These are phyloP conservation scores for Alloscopus bannaensis DNA, from an alignment of 2,888 invertebrate species.

Conservation along the genomic window DNA sequence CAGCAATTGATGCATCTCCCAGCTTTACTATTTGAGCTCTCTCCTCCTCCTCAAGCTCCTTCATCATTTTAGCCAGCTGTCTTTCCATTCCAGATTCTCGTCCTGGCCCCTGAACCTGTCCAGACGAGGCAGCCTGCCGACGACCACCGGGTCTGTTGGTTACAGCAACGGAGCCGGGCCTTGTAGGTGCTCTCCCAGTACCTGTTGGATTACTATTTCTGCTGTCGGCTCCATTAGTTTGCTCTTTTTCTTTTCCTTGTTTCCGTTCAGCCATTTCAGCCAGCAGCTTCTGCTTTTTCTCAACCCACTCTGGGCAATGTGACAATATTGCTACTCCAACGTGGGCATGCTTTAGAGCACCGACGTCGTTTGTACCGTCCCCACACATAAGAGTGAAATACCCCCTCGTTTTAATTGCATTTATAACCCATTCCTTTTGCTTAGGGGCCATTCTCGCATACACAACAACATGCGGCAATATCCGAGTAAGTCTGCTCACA, in stretches of 20 bases:
- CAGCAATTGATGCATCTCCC: conserved; percentile 99
- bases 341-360: conserved; percentile 98
- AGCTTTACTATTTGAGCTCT: conserved; percentile 92
- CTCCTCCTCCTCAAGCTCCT: conserved; percentile 92
- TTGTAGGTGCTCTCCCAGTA: conserved; percentile 16
- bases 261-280: conserved; percentile 64
- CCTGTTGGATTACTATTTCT: conserved; percentile 9
- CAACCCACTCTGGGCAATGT: conserved; percentile 72
- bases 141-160: conserved; percentile 9
- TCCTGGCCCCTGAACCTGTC: conserved; percentile 6
- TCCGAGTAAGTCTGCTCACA: conserved; percentile 70
- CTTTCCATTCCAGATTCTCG: conserved; percentile 73
- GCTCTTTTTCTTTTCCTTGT: conserved; percentile 25
- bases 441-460: conserved; percentile 99
- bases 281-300: conserved; percentile 71
- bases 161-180: too few relatives aligned
- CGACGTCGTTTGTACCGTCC: conserved; percentile 99
- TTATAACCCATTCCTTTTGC: conserved; percentile 97
- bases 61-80: conserved; percentile 83
- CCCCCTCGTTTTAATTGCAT: conserved; percentile 90
- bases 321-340: conserved; percentile 79
- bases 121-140: conserved; percentile 2
- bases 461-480: conserved; percentile 91
- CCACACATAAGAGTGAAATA: conserved; percentile 98
- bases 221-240: conserved; percentile 47